Conservation (phyloP, 92 coral and sea anemone genomes). For the Porites lobata region DNA sequence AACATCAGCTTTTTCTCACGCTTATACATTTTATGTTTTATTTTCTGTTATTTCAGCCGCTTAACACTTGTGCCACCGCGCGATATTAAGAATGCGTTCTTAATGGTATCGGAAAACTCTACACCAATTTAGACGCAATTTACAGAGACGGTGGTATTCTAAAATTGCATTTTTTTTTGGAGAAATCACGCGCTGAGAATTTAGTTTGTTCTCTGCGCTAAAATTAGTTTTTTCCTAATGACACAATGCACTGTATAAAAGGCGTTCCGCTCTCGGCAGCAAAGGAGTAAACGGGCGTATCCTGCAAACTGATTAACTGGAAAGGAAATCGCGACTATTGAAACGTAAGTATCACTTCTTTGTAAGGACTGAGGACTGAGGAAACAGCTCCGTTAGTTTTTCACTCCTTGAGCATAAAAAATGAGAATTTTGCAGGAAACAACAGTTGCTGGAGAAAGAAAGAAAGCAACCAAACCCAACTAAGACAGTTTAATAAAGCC, state of each 20-base stretch:
- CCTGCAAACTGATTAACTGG: background rate
- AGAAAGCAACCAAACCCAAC: no score
- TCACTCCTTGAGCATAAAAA: background rate
- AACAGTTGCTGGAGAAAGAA: background rate
- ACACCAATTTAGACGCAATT: background rate
- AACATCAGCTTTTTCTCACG: no score
- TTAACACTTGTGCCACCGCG: background rate
- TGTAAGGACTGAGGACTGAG: background rate
- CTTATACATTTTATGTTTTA: no score
- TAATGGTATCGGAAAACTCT: background rate
- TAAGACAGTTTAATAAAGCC: no score
- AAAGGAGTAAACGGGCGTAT: background rate
- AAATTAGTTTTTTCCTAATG: slow-evolving; percentile 2
- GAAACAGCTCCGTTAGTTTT: background rate
- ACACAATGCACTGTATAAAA: slow-evolving; percentile 28
- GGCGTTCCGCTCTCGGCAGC: background rate
- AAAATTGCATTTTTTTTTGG: background rate
- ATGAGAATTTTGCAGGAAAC: background rate
- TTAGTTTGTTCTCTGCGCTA: background rate
- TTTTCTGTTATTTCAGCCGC: background rate
- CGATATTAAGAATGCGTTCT: background rate
- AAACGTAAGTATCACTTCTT: slow-evolving; percentile 8
- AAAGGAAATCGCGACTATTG: background rate
- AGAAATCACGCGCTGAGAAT: background rate
- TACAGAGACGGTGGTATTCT: background rate